Evolutionary conservation across 2,113 vertebrate genomes (phyloP), one percentile per base, ranked within the genome.

Genomic region (Penelope pileata): DNA sequence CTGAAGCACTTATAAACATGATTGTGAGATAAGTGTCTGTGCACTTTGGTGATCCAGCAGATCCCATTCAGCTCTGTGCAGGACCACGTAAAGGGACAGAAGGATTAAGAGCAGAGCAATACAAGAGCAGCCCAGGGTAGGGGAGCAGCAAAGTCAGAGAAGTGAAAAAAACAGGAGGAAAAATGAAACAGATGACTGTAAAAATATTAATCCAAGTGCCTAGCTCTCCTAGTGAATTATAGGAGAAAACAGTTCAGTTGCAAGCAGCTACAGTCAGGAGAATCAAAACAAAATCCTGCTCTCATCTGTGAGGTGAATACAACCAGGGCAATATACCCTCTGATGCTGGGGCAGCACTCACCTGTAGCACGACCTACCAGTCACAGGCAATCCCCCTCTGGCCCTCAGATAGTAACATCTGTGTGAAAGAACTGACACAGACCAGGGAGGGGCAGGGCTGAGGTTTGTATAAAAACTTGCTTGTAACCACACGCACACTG

Each of bases 321-420:
- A 0, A 11, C n/a, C 60, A 73, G 51, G 34, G 8, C 53, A 78
- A 38, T 0, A 0, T 13, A 48, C 19, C 21, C 68, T 62, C n/a
- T 51, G 51, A 74, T 38, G 70, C 23, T 3, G 2, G 16, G 26
- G 26, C 48, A 77, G 76, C 24, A 24, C 34, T 29, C 73, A 83
- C 48, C 23, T 79, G 56, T 78, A 63, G 26, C 26, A 29, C 26
- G 18, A 63, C 24, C 70, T 68, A 29, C 1, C 0, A 77, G 5
- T 12, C 17, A 42, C 5, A 0, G 43, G 32, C 45, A 92, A 68
- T 3, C 29, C 30, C 69, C 43, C 42, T 38, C 47, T 60, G 59
- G 26, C 58, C 59, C 72, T 68, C 0, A 0, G 53, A 63, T 51
- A 42, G 24, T 47, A 45, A 60, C 1, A 1, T 56, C 63, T 43